Conservation (phyloP, 2,888 invertebrate genomes). For the Mimachlamys varia region DNA sequence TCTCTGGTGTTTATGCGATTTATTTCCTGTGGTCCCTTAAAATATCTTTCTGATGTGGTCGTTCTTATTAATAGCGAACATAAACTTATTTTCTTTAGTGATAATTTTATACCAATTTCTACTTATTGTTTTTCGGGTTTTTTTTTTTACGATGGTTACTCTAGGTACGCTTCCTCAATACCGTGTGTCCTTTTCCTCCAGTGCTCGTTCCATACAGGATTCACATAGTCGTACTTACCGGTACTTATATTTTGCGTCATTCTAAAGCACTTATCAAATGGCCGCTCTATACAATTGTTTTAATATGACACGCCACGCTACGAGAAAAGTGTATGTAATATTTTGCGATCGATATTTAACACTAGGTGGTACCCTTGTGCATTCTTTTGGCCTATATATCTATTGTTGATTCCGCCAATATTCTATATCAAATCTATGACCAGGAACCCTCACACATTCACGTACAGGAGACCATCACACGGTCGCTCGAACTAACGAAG, state of each 20-base stretch:
- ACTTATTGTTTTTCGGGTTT: too few relatives aligned
- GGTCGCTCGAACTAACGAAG: neutral
- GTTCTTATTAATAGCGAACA: too few relatives aligned
- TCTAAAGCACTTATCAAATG: neutral
- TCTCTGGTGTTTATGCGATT: too few relatives aligned
- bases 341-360: neutral
- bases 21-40: too few relatives aligned
- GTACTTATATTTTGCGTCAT: neutral
- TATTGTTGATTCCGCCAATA: neutral
- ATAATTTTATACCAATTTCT: too few relatives aligned
- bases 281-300: neutral
- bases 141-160: too few relatives aligned
- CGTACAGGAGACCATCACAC: neutral
- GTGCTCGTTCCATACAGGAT: neutral
- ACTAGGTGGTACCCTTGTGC: neutral
- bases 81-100: too few relatives aligned
- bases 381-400: neutral
- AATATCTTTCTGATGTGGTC: too few relatives aligned
- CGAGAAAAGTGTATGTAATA: neutral
- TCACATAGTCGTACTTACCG: neutral
- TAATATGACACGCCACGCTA: neutral
- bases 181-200: neutral
- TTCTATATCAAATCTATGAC: neutral
- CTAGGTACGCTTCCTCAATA: too few relatives aligned
- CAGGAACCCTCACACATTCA: neutral